phyloP scores from a whole-genome alignment of 2,113 vertebrate genomes.

The Origma solitaria region DNA sequence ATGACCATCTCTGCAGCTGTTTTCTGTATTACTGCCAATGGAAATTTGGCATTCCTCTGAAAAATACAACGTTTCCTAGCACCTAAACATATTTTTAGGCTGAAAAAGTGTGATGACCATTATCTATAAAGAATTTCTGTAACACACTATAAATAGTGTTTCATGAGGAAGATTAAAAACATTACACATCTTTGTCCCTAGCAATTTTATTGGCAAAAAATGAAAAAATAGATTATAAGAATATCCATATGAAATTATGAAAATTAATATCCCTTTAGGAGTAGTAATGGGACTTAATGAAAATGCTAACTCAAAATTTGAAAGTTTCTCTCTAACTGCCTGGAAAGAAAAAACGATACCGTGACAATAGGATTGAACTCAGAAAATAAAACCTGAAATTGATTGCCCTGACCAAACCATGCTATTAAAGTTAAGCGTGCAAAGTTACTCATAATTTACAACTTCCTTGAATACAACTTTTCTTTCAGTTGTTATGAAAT shows the following conservation, averaged over 20 bases:
- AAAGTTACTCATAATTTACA: conserved; percentile 80
- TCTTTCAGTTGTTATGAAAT: conserved; percentile 77
- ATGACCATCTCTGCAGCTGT: conserved; percentile 45
- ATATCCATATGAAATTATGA: conserved; percentile 59
- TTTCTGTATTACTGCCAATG: conserved; percentile 47
- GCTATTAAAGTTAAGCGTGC: conserved; percentile 89
- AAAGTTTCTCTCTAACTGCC: conserved; percentile 60
- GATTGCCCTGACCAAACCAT: conserved; percentile 82
- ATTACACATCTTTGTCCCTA: conserved; percentile 59
- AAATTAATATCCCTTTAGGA: conserved; percentile 62
- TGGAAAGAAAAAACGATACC: conserved; percentile 30
- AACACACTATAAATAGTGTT: conserved; percentile 77
- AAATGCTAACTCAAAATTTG: conserved; percentile 63
- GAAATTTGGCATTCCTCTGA: conserved; percentile 65
- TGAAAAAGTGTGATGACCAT: conserved; percentile 64
- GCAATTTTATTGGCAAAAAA: conserved; percentile 56
- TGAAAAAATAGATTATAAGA: conserved; percentile 65
- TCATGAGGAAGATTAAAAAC: conserved; percentile 66
- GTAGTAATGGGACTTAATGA: conserved; percentile 55
- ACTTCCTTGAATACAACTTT: conserved; percentile 82
- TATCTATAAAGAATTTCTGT: conserved; percentile 58
- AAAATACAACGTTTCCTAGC: conserved; percentile 69
- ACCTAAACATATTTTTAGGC: conserved; percentile 66
- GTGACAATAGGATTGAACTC: conserved; percentile 67
- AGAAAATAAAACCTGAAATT: conserved; percentile 53